These are phyloP conservation scores for Esox niger DNA, from an alignment of 2,113 vertebrate genomes.

Conservation along the genomic window DNA sequence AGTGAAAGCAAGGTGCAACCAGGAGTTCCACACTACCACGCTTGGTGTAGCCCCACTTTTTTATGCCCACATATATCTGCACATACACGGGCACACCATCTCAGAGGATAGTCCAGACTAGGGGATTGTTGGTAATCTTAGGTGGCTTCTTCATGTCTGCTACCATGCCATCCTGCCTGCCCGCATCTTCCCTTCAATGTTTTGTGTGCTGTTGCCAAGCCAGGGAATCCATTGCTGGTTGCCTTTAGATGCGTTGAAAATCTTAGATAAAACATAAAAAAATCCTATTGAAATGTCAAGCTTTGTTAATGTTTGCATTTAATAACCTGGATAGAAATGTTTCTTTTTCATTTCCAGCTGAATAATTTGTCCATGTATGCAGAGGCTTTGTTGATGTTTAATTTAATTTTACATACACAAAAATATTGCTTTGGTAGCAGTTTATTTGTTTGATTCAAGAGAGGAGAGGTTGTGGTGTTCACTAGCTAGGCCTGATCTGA, in stretches of 20 bases:
- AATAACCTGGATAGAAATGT: slow-evolving; percentile 48
- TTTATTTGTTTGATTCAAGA: slow-evolving; percentile 64
- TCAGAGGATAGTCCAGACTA: slow-evolving; percentile 5
- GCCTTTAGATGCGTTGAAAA: slow-evolving; percentile 32
- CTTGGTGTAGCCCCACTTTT: neutral
- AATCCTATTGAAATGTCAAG: slow-evolving; percentile 50
- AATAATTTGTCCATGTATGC: slow-evolving; percentile 38
- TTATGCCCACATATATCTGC: neutral
- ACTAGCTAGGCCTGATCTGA: slow-evolving; percentile 41
- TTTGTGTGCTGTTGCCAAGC: slow-evolving; percentile 29
- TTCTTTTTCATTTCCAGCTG: slow-evolving; percentile 55
- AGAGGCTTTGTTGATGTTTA: slow-evolving; percentile 54
- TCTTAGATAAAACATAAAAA: slow-evolving; percentile 19
- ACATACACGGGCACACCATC: neutral
- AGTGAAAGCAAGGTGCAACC: slow-evolving; percentile 31
- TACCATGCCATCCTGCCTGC: neutral
- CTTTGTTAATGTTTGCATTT: slow-evolving; percentile 44
- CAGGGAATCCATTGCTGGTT: slow-evolving; percentile 29
- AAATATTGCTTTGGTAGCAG: slow-evolving; percentile 47
- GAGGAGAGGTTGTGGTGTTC: slow-evolving; percentile 10
- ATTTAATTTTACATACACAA: slow-evolving; percentile 33
- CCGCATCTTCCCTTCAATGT: slow-evolving; percentile 23
- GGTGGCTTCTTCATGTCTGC: slow-evolving; percentile 23
- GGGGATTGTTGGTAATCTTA: slow-evolving; percentile 34
- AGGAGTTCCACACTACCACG: slow-evolving; percentile 14